Base-by-base conservation (phyloP, 2,888 invertebrate species). In the Dynastes maya region DNA sequence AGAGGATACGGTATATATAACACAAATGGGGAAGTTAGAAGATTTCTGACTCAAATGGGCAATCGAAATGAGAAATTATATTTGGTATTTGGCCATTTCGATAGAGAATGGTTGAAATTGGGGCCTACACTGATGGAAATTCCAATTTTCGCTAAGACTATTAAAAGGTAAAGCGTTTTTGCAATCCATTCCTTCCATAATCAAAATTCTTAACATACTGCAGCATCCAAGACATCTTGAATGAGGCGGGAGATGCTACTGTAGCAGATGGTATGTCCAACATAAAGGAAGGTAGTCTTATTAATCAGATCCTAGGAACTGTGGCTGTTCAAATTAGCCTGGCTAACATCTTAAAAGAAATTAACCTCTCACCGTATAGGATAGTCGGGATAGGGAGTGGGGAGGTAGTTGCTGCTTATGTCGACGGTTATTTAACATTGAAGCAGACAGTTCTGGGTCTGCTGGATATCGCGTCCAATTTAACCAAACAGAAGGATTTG, bases 401-500 rank as follows among this genome's bases (percentile, higher is more conserved):
- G 13, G 97, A 98, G 87, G 89, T 98, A 1, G 95, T 95, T 0
- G 97, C 97, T 87, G 97, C 95, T 0, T 98, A 98, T 89, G 96
- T 96, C 5, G 97, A 98, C 86, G 96, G 95, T 0, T 94, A 94
- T 80, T 92, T 98, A 81, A 95, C 95, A 0, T 92, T 94, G 0
- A 95, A 96, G 84, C 94, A 97, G 89, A 94, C 95, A 1, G n/a
- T 72, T 40, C 53, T 71, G 9, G 51, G n/a, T 2, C 27, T 89
- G 92, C 97, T 79, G 88, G 95, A 2, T 32, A 27, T 55, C 2
- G 32, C 70, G 2, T 45, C 2, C 9, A 61, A 22, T 29, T 11
- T 61, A 61, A 22, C 27, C 1, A 61, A 61, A 2, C 45, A 0
- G 45, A 8, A 0, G 8, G 45, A 45, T 11, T 61, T 8, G 29